Percentiles rank a stretch among this genome's conserved stretches.
These are phyloP conservation scores for Drosophila stalkeri DNA, from an alignment of 2,888 invertebrate species.

Conservation along the genomic window DNA sequence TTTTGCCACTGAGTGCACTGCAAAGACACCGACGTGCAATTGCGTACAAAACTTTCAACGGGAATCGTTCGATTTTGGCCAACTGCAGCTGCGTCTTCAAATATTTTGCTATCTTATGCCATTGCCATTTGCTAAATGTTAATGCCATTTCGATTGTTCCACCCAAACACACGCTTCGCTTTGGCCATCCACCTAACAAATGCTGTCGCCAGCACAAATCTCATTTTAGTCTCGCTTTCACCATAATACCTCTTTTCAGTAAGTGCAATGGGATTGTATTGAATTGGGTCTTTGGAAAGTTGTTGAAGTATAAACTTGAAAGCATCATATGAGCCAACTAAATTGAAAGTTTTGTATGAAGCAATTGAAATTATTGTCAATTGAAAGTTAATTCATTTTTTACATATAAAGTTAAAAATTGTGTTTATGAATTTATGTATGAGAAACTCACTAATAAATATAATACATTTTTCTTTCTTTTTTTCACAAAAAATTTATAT, in stretches of 20 bases:
- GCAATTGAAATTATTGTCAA: background rate
- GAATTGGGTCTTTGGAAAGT: background rate
- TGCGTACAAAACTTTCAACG: constrained; percentile 61
- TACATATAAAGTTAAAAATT: no score
- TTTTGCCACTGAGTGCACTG: background rate
- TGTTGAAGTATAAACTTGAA: background rate
- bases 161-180: constrained; percentile 9
- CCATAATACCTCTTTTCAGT: constrained; percentile 33
- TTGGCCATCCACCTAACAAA: constrained; percentile 7
- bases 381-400: background rate
- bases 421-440: no score
- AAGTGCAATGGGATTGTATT: background rate
- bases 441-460: no score
- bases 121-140: constrained; percentile 78
- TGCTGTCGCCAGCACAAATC: constrained; percentile 60
- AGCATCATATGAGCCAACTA: background rate
- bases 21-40: constrained; percentile 53
- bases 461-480: no score
- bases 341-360: background rate
- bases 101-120: constrained; percentile 68
- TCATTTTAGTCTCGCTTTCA: constrained; percentile 37
- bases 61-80: constrained; percentile 74
- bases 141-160: constrained; percentile 77
- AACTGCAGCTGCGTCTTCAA: constrained; percentile 74
- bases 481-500: no score